Conservation (phyloP, 2,888 invertebrate genomes). For the Agrochola macilenta region DNA sequence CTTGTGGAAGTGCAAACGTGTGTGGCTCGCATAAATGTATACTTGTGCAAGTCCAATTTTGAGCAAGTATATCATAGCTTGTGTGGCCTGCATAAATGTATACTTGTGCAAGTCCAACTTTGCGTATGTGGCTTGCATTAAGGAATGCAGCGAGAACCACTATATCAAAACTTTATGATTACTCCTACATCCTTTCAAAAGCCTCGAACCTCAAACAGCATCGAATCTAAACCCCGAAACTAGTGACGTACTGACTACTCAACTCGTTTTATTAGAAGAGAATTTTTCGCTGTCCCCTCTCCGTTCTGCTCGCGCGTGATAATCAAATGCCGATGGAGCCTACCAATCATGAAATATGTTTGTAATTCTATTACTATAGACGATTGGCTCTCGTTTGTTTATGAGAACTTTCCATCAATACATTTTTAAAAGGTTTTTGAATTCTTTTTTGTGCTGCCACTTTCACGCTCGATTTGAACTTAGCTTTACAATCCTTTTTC, state of each 20-base stretch:
- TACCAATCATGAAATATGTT: slow-evolving; percentile 86
- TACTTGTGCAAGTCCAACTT: too few species aligned
- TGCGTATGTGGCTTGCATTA: too few species aligned
- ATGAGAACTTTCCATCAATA: slow-evolving; percentile 2
- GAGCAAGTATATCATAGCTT: too few species aligned
- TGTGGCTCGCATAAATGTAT: too few species aligned
- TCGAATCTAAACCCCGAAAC: slow-evolving; percentile 29
- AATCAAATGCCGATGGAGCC: slow-evolving; percentile 79
- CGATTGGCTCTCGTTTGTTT: slow-evolving; percentile 59
- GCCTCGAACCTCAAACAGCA: neutral
- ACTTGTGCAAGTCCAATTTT: too few species aligned
- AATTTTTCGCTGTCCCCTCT: slow-evolving; percentile 70
- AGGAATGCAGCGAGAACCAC: too few species aligned
- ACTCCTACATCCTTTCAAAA: too few species aligned
- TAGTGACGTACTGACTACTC: neutral
- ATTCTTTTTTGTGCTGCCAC: neutral
- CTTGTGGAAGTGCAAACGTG: too few species aligned
- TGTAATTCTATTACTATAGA: slow-evolving; percentile 80
- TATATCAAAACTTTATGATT: too few species aligned
- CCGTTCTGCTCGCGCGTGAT: slow-evolving; percentile 65
- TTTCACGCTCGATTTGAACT: neutral
- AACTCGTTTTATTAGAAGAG: slow-evolving; percentile 65
- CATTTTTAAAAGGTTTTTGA: neutral
- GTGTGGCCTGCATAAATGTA: too few species aligned
- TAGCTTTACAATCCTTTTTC: neutral